Conservation (phyloP, 2,113 vertebrate species). For the Sphyrna mokarran region DNA sequence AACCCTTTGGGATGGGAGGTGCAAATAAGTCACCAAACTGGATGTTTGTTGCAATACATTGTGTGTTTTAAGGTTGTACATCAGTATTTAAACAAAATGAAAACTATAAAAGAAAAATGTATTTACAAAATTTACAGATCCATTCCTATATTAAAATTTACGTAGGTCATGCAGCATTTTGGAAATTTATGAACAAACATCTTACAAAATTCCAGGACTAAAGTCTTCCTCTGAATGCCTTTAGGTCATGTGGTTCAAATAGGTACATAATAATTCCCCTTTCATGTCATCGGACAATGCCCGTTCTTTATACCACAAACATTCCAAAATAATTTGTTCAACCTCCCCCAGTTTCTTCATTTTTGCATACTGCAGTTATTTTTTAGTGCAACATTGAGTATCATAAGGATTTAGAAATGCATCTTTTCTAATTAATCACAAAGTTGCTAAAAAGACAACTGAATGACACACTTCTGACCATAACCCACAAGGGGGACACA, state of each 20-base stretch:
- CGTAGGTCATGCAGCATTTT: not conserved
- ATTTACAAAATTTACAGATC: not conserved
- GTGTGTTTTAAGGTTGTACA: constrained; percentile 50
- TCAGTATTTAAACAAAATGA: constrained; percentile 29
- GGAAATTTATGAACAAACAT: not conserved
- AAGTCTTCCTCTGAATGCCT: not conserved
- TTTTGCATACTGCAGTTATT: not conserved
- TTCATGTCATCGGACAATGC: not conserved
- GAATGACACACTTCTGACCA: not conserved
- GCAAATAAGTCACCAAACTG: constrained; percentile 81
- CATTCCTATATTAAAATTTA: not conserved
- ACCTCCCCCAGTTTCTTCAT: not conserved
- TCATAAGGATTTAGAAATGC: not conserved
- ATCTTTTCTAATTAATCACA: not conserved
- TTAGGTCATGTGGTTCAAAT: not conserved
- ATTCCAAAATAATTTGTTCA: not conserved
- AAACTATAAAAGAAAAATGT: constrained; percentile 40
- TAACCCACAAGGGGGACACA: not conserved
- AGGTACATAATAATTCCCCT: not conserved
- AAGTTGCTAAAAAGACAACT: not conserved
- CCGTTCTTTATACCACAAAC: not conserved
- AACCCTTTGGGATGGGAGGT: constrained; percentile 49
- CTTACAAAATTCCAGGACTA: not conserved
- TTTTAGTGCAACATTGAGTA: not conserved
- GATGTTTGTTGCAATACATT: constrained; percentile 55